Percentiles rank a stretch among this genome's conserved stretches.
Conservation (phyloP, 2,797 vertebrate species). For the Sebastes jordani region DNA sequence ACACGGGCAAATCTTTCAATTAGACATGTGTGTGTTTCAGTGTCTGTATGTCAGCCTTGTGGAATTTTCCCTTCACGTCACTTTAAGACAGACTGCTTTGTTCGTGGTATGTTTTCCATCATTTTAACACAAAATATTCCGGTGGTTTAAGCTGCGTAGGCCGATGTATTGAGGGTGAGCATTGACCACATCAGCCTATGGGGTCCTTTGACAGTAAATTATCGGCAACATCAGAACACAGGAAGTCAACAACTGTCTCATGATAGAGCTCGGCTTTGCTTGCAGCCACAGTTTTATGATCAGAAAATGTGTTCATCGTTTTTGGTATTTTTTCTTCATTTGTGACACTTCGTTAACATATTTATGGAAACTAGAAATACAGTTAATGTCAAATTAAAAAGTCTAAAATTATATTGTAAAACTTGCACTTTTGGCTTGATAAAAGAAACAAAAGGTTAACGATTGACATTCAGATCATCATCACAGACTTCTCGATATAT, state of each 20-base stretch:
- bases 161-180: background rate
- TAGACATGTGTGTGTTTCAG: background rate
- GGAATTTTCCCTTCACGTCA: background rate
- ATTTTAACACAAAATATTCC: background rate
- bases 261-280: too few species aligned
- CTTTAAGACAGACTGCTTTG: background rate
- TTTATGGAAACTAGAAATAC: background rate
- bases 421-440: background rate
- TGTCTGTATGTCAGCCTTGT: background rate
- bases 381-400: background rate
- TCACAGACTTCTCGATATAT: fast-evolving
- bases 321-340: background rate
- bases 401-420: background rate
- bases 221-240: background rate
- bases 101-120: background rate
- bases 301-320: background rate
- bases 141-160: background rate
- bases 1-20: background rate
- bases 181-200: background rate
- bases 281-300: background rate
- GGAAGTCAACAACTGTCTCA: background rate
- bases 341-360: background rate
- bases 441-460: background rate
- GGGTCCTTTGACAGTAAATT: background rate
- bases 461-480: background rate